Conservation (phyloP, 2,888 invertebrate genomes). For the Aelia acuminata region DNA sequence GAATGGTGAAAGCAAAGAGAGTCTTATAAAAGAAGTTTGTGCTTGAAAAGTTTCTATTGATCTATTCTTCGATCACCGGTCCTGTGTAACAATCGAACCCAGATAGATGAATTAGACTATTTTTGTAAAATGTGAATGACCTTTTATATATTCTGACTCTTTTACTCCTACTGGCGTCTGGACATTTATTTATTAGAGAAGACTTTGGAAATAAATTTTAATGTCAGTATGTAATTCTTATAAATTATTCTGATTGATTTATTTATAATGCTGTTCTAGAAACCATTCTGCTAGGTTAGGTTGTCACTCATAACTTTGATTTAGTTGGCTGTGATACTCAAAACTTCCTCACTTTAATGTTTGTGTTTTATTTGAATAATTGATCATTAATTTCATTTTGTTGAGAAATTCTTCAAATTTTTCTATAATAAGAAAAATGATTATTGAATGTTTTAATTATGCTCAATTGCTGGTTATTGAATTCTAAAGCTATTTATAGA, state of each 20-base stretch:
- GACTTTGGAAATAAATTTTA: no score
- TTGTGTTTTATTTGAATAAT: neutral
- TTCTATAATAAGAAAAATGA: neutral
- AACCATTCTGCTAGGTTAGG: slow-evolving; percentile 16
- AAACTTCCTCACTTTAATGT: neutral
- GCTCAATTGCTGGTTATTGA: neutral
- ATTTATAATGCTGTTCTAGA: neutral
- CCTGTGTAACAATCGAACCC: no score
- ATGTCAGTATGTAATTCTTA: neutral
- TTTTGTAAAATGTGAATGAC: no score
- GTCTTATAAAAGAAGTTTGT: no score
- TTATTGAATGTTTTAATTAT: neutral
- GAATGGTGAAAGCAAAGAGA: no score
- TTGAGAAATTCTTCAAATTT: neutral
- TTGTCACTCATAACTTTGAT: slow-evolving; percentile 3
- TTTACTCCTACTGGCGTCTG: neutral
- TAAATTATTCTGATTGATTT: neutral
- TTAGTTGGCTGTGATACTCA: slow-evolving; percentile 12
- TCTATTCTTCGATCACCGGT: no score
- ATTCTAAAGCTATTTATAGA: neutral
- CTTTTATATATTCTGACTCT: no score
- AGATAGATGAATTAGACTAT: no score
- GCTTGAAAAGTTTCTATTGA: no score
- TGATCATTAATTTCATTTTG: neutral
- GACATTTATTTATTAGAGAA: no score